Base-by-base conservation (phyloP, 2,797 vertebrate species). In the Myioborus melanocephalus region DNA sequence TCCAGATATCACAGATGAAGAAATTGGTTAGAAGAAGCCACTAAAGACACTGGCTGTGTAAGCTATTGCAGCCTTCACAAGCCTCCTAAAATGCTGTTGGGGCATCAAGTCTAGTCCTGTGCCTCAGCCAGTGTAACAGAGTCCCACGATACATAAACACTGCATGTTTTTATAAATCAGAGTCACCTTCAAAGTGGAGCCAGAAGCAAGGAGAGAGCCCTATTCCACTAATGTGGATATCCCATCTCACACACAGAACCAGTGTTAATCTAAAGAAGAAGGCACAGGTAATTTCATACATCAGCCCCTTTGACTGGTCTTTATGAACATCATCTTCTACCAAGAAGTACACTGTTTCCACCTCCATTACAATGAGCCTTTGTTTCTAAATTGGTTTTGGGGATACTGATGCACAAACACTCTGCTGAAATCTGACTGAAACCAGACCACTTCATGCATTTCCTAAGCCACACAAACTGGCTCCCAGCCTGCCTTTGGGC, bases 371-470 rank as follows among this genome's bases (percentile, higher is more conserved):
- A 75, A 27, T 17, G 39, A 2, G 59, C 16, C 7, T 47, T 59
- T 68, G 6, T 55, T 90, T 69, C 46, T 55, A 68, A 39, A 59
- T 43, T 27, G 59, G 32, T 14, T 68, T 52, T 49, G 30, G 37
- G 6, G 22, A 23, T 53, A 21, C 56, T 37, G 65, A 50, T 47
- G 50, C 53, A 53, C 2, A 2, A 89, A 68, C 14, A 46, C 16
- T 8, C 47, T 35, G 14, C 12, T 52, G 44, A 80, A 71, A 49
- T 24, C 32, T 32, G 19, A 23, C 41, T 39, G 27, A 87, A 70
- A 77, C 8, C 16, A 83, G 47, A 44, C 4, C 13, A 73, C 2
- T 26, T 7, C 0, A 1, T 0, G 2, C 6, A 14, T 34, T 72
- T 84, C 61, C 53, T 28, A 13, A 82, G 35, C 30, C 28, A 39